Conservation (phyloP, 1,140 invertebrate genomes). For the Bombus polaris region DNA sequence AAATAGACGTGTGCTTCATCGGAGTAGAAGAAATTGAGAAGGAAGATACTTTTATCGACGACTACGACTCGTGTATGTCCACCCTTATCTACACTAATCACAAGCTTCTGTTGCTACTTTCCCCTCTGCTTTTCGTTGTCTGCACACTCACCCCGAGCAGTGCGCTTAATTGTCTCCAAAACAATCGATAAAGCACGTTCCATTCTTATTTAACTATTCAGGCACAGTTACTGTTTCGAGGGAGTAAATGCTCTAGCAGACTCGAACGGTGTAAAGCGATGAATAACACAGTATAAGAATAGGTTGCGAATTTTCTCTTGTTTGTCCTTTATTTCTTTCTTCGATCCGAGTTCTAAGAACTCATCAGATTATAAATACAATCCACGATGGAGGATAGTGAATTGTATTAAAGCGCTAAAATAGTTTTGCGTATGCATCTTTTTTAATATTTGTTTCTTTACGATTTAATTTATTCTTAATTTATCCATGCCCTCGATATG, state of each 20-base stretch:
- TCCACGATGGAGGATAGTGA: too few species aligned
- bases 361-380: neutral
- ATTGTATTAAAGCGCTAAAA: neutral
- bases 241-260: neutral
- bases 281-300: neutral
- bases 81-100: slow-evolving; percentile 27
- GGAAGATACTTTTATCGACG: slow-evolving; percentile 7
- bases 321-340: neutral
- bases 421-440: neutral
- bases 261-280: slow-evolving; percentile 1
- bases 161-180: slow-evolving; percentile 28
- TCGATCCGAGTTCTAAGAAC: neutral
- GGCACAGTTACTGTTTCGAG: slow-evolving; percentile 12
- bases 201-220: slow-evolving; percentile 46
- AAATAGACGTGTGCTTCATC: neutral
- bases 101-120: slow-evolving; percentile 3
- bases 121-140: neutral
- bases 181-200: slow-evolving; percentile 34
- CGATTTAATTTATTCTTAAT: neutral
- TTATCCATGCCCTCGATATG: neutral
- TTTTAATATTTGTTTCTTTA: neutral
- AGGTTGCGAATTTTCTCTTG: neutral
- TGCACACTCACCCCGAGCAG: slow-evolving; percentile 39
- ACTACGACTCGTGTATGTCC: neutral
- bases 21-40: neutral